Conservation (phyloP, 1,140 invertebrate genomes). For the Aleiodes sp. region DNA sequence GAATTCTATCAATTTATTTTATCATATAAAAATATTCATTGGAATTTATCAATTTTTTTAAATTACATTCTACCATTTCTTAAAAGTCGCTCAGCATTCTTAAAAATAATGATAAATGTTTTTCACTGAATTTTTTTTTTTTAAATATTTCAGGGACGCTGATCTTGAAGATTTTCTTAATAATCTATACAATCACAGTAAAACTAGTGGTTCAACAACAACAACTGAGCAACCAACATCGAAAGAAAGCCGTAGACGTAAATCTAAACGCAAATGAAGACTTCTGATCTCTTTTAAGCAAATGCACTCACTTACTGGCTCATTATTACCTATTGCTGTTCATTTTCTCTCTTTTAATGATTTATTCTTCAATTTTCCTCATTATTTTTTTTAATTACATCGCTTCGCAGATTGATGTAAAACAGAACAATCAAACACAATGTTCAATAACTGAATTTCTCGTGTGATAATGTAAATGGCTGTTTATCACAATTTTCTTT, state of each 20-base stretch:
- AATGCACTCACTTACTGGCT: constrained; percentile 1
- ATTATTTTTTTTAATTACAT: not conserved
- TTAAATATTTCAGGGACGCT: constrained; percentile 64
- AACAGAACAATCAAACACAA: not conserved
- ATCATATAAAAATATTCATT: no score
- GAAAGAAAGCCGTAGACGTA: constrained; percentile 61
- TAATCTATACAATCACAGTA: constrained; percentile 68
- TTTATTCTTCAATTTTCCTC: not conserved
- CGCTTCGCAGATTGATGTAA: constrained; percentile 1
- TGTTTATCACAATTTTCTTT: constrained; percentile 3
- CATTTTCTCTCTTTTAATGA: not conserved
- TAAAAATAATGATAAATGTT: constrained; percentile 15
- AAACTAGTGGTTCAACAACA: constrained; percentile 46
- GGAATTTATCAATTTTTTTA: no score
- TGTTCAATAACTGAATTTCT: constrained; percentile 17
- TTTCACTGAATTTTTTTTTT: constrained; percentile 29
- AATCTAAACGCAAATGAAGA: constrained; percentile 65
- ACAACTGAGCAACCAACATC: constrained; percentile 30
- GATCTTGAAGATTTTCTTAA: constrained; percentile 74
- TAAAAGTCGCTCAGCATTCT: no score
- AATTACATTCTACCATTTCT: no score
- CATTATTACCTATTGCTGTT: not conserved
- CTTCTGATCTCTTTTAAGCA: constrained; percentile 30
- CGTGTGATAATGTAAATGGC: constrained; percentile 26
- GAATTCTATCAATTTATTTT: no score